These are phyloP conservation scores for Strix aluco DNA, from an alignment of 2,113 vertebrate genomes.

Conservation along the genomic window DNA sequence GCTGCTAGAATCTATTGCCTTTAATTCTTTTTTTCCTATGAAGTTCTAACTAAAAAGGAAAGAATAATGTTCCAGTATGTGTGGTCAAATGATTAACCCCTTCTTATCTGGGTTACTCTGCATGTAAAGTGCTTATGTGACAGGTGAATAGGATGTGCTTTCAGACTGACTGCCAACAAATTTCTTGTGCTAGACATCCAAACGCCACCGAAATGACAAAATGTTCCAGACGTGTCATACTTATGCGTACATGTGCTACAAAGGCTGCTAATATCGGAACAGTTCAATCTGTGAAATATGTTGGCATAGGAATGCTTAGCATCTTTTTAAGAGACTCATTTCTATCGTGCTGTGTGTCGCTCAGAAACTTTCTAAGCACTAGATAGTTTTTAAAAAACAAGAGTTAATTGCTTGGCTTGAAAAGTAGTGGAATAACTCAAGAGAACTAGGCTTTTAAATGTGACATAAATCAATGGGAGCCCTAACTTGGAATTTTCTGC, in stretches of 20 bases:
- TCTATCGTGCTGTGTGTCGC: conserved; percentile 3
- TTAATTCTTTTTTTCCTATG: not conserved
- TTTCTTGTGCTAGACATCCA: not conserved
- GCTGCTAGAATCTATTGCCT: not conserved
- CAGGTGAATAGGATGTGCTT: not conserved
- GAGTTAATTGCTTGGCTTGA: conserved; percentile 65
- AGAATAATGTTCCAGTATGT: not conserved
- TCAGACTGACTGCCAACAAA: conserved; percentile 7
- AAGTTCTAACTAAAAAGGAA: not conserved
- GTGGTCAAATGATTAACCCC: not conserved
- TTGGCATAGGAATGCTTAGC: not conserved
- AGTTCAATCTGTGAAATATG: conserved; percentile 31
- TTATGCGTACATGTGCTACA: not conserved
- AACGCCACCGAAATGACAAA: not conserved
- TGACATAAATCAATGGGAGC: conserved; percentile 72
- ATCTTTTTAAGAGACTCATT: conserved; percentile 27
- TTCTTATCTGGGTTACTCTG: not conserved
- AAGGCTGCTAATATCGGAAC: not conserved
- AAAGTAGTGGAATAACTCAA: conserved; percentile 69
- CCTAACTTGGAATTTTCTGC: conserved; percentile 72
- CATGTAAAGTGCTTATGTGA: fast-evolving
- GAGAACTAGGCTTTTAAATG: conserved; percentile 68
- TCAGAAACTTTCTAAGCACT: conserved; percentile 35
- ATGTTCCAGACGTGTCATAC: not conserved
- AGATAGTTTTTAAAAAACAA: conserved; percentile 3